Conservation (phyloP, 2,888 invertebrate species). For the Marasmarcha lunaedactyla region DNA sequence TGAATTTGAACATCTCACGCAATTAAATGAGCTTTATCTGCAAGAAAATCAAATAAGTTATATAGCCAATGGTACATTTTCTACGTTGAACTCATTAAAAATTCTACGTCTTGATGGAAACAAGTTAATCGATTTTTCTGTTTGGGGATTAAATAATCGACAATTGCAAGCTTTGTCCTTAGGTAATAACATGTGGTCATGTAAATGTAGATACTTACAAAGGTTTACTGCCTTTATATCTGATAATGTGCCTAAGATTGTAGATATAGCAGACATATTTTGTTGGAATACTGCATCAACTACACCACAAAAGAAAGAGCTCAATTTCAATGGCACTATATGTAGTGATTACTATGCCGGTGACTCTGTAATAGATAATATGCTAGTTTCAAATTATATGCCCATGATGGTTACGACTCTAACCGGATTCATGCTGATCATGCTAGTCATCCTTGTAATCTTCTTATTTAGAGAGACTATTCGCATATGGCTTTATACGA, state of each 20-base stretch:
- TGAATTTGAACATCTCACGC: slow-evolving; percentile 86
- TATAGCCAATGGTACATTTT: slow-evolving; percentile 84
- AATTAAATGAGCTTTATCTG: slow-evolving; percentile 85
- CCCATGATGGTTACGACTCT: slow-evolving; percentile 85
- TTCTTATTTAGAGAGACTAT: slow-evolving; percentile 89
- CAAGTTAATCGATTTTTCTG: slow-evolving; percentile 80
- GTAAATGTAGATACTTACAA: slow-evolving; percentile 89
- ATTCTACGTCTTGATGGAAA: slow-evolving; percentile 87
- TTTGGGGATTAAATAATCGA: slow-evolving; percentile 79
- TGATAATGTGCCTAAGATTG: slow-evolving; percentile 81
- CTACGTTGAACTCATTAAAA: slow-evolving; percentile 79
- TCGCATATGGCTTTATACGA: slow-evolving; percentile 88
- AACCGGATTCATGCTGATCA: slow-evolving; percentile 79
- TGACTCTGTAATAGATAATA: slow-evolving; percentile 83
- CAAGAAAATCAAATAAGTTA: slow-evolving; percentile 85
- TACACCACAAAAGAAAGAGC: slow-evolving; percentile 78
- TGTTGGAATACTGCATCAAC: slow-evolving; percentile 80
- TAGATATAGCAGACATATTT: slow-evolving; percentile 81
- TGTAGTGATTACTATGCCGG: slow-evolving; percentile 89
- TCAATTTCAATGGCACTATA: slow-evolving; percentile 86
- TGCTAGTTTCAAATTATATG: slow-evolving; percentile 85
- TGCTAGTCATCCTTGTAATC: slow-evolving; percentile 81
- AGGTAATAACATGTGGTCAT: slow-evolving; percentile 91
- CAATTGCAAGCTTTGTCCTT: slow-evolving; percentile 79
- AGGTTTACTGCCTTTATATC: slow-evolving; percentile 84